Evolutionary conservation across 2,797 vertebrate species (phyloP).

Genomic region (Rhinatrema bivittatum): DNA sequence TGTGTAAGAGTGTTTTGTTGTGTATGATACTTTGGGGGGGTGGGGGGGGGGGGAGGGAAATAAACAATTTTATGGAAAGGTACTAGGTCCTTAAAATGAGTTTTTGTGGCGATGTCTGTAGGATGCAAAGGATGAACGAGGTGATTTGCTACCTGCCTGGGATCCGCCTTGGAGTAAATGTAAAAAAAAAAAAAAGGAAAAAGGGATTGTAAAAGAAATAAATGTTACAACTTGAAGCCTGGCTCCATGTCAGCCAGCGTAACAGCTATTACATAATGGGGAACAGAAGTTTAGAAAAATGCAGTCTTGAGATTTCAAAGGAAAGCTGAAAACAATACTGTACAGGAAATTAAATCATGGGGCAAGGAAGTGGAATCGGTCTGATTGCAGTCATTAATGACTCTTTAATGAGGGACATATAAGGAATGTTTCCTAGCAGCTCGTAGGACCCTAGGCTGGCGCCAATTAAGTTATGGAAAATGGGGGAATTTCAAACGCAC

Average conservation of each 20-base stretch:
- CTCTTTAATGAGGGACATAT: conserved; percentile 34
- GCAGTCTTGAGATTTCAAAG: conserved; percentile 18
- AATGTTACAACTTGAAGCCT: conserved; percentile 10
- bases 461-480: conserved; percentile 38
- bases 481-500: conserved; percentile 30
- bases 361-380: conserved; percentile 26
- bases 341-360: conserved; percentile 44
- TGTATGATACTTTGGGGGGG: no score
- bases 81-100: conserved; percentile 3
- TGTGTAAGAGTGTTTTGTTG: no score
- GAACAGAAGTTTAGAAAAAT: conserved; percentile 20
- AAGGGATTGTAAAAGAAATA: no score
- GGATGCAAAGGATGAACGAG: not conserved
- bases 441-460: conserved; percentile 16
- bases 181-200: no score
- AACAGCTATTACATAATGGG: conserved; percentile 15
- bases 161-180: no score
- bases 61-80: no score
- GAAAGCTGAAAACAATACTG: conserved; percentile 24
- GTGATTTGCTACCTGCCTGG: no score
- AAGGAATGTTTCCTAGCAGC: conserved; percentile 34
- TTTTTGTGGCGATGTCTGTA: conserved; percentile 15
- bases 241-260: not conserved
- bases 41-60: no score
- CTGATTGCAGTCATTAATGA: conserved; percentile 37